A percentile compares a stretch with the other conserved stretches of the same genome.
Conservation (phyloP, 2,113 vertebrate species). For the Passer domesticus region DNA sequence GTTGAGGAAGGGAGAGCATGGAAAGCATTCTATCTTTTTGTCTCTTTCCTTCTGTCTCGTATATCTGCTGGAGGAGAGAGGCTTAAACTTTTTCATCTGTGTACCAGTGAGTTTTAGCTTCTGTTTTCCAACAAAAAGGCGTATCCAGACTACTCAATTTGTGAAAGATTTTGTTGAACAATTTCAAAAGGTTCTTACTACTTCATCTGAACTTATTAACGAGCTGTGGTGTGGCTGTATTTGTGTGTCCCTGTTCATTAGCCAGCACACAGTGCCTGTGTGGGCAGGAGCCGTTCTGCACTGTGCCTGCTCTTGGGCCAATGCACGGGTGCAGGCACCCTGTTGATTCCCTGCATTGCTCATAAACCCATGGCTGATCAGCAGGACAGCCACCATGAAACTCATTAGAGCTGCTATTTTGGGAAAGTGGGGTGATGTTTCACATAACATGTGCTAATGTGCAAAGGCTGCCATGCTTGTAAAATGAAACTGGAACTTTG, state of each 20-base stretch:
- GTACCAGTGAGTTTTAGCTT: neutral
- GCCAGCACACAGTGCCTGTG: neutral
- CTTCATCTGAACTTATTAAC: neutral
- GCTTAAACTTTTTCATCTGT: neutral
- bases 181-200: neutral
- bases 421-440: neutral
- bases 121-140: neutral
- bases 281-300: neutral
- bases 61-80: neutral
- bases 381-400: conserved; percentile 15
- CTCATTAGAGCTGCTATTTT: conserved; percentile 39
- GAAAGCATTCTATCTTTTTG: neutral
- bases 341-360: neutral
- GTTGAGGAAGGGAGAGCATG: neutral
- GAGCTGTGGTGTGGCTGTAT: neutral
- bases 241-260: neutral
- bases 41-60: neutral
- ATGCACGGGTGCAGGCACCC: neutral
- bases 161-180: neutral
- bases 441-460: conserved; percentile 16
- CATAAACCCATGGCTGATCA: conserved; percentile 24
- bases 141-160: neutral
- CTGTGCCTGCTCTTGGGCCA: neutral
- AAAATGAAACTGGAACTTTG: conserved; percentile 29
- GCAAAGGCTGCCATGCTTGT: conserved; percentile 42